A percentile compares a stretch with the other conserved stretches of the same genome.
Evolutionary conservation across 2,113 vertebrate species (phyloP).

Genomic region (Scatophagus argus): DNA sequence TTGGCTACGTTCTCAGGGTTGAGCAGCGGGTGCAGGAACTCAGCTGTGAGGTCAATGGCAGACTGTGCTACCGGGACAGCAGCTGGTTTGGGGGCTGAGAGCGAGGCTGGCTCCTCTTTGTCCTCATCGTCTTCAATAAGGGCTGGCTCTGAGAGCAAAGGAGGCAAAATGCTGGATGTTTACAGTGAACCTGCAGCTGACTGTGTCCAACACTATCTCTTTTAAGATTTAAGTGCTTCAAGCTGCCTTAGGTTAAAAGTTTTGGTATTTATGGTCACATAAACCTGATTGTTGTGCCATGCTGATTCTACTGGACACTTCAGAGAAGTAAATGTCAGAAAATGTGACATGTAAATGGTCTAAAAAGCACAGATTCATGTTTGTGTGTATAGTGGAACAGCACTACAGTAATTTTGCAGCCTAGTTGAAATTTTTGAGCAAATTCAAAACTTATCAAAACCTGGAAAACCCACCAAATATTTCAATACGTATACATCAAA

Average conservation of each 20-base stretch:
- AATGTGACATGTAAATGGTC: neutral
- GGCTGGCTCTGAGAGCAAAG: constrained; percentile 81
- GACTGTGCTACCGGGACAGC: constrained; percentile 84
- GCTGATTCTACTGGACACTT: too few relatives aligned
- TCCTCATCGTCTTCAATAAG: constrained; percentile 94
- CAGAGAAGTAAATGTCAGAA: neutral
- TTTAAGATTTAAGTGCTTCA: neutral
- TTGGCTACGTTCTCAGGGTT: constrained; percentile 92
- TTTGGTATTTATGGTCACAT: neutral
- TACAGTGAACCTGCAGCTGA: too few relatives aligned
- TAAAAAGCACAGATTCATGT: neutral
- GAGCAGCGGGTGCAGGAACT: constrained; percentile 91
- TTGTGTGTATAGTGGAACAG: neutral
- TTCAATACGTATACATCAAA: neutral
- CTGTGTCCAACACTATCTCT: neutral
- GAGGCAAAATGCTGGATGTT: neutral
- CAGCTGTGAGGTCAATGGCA: constrained; percentile 92
- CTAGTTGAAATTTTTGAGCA: neutral
- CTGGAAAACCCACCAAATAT: neutral
- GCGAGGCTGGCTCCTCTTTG: constrained; percentile 87
- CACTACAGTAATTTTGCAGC: neutral
- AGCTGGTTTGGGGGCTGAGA: constrained; percentile 78
- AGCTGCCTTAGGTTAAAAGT: neutral
- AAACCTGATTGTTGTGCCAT: neutral
- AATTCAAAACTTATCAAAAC: neutral